Percentiles rank a stretch among this genome's conserved stretches.
Conservation (phyloP, 1,140 invertebrate genomes). For the Bombus soroeensis region DNA sequence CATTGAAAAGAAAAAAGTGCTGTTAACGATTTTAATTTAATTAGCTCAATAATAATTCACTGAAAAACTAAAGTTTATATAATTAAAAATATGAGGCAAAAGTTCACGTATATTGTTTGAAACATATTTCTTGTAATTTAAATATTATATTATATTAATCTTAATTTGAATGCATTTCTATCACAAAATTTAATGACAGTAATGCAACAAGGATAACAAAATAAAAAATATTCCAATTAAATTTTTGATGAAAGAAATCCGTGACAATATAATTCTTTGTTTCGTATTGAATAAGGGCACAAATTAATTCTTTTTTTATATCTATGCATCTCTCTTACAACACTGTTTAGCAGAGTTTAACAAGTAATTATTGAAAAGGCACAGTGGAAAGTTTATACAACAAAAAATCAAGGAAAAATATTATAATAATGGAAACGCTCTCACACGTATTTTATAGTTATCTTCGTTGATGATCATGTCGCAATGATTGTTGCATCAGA, state of each 20-base stretch:
- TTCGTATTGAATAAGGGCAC: neutral
- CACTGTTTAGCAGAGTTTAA: neutral
- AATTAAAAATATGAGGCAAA: neutral
- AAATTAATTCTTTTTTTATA: constrained; percentile 3
- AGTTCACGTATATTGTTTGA: no score
- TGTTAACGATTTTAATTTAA: neutral
- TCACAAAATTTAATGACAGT: no score
- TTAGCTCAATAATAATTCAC: neutral
- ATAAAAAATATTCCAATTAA: neutral
- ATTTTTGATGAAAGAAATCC: neutral
- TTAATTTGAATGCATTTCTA: no score
- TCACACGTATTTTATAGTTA: constrained; percentile 6
- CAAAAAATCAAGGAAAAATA: constrained; percentile 1
- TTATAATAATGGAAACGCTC: constrained; percentile 10
- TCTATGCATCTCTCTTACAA: constrained; percentile 4
- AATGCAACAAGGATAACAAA: no score
- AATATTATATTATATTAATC: no score
- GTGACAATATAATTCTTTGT: neutral
- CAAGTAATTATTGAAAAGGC: neutral
- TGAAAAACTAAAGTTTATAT: neutral
- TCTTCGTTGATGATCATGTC: constrained; percentile 23
- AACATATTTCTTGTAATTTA: no score
- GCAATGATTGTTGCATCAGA: constrained; percentile 20
- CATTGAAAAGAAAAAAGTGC: neutral
- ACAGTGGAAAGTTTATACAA: constrained; percentile 8